Percentiles rank a stretch among this genome's conserved stretches.
phyloP scores from a whole-genome alignment of 2,888 invertebrate genomes.

The Dolomedes plantarius region DNA sequence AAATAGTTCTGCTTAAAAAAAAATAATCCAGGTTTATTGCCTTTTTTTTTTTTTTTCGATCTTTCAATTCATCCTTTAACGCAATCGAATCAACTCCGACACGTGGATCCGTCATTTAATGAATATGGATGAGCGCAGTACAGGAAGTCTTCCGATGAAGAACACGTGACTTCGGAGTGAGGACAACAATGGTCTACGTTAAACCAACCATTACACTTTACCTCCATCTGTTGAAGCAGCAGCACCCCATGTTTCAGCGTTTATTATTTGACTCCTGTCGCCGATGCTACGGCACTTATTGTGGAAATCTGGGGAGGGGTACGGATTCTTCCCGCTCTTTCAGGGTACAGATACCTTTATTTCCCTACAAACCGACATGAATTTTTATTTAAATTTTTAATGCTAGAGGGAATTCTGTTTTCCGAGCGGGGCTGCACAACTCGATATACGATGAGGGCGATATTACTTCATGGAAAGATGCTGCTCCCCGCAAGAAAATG shows the following conservation, averaged over 20 bases:
- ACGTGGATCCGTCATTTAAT: conserved; percentile 5
- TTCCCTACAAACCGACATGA: no score
- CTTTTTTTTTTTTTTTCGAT: no score
- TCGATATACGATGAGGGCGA: no score
- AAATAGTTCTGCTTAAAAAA: no score
- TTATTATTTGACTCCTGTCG: background rate
- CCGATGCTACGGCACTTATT: background rate
- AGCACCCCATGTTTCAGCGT: background rate
- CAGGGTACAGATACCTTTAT: no score
- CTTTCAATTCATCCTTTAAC: no score
- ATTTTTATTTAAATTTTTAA: no score
- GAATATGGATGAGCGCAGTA: background rate
- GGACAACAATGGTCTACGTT: background rate
- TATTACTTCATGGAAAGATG: no score
- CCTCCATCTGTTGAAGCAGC: background rate
- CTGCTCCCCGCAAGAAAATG: no score
- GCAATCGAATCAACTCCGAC: background rate
- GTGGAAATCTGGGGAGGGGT: background rate
- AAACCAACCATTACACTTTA: conserved; percentile 15
- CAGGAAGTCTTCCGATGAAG: background rate
- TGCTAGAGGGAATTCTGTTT: no score
- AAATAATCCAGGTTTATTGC: no score
- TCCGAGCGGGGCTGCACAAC: no score
- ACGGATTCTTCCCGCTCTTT: background rate
- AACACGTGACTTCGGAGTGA: background rate